Evolutionary conservation across 2,888 invertebrate species (phyloP), one percentile per base, ranked within the genome.

Genomic region (Hirtodrosophila confusa): DNA sequence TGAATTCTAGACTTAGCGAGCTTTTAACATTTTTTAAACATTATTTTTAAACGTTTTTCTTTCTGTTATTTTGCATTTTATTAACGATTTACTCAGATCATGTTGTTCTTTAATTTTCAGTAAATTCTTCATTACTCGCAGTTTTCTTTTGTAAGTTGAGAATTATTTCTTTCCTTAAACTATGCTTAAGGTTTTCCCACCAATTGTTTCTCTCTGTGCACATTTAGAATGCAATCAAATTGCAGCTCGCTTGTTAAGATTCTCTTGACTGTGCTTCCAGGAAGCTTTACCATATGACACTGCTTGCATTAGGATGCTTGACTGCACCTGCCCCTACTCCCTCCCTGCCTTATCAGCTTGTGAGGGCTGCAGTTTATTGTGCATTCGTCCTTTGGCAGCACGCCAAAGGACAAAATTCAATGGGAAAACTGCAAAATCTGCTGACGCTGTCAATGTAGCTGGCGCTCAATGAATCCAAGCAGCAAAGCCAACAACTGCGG

Each of bases 331-430:
- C n/a, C 5, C 12, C 7, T 12, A 51, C 6, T 36, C 55, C 23
- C 47, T 33, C 31, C 8, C 48, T 53, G 36, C 43, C 37, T 36
- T 27, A 17, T 40, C 49, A 23, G 48, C 40, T 61, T 45, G 33
- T 55, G 33, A 40, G 50, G 23, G 48, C 51, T 40, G 45, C 62
- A 45, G 56, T 75, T 89, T 83, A 88, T 86, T 66, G 83, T 82
- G 75, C 79, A 83, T 88, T 86, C 78, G 89, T 89, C 88, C 89
- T 88, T 85, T 89, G 74, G 61, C 77, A 69, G 41, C 54, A 49
- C 58, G 54, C 49, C 57, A 66, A 88, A 88, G 88, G 89, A 88
- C 88, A 77, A 74, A 31, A 74, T 79, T 69, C 80, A 82, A 83
- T 76, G 75, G 33, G 27, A 49, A 36, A 41, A 39, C 51, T 45